These are phyloP conservation scores for Drosophila suboccidentalis DNA, from an alignment of 2,888 invertebrate species.

Conservation along the genomic window DNA sequence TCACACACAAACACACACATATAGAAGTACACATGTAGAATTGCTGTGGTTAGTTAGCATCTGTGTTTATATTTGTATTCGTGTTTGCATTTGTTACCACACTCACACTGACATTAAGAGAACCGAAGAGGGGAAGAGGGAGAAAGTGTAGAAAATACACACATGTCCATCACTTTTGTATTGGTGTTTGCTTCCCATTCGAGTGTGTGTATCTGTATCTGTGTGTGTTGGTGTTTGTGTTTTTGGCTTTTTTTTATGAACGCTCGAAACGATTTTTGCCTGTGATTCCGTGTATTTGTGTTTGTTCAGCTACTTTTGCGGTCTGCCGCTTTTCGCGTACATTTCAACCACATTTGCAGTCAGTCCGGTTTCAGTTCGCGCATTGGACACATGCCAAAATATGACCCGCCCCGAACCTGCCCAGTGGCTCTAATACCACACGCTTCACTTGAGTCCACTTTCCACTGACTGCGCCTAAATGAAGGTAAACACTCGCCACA, in stretches of 20 bases:
- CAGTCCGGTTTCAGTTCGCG: slow-evolving; percentile 58
- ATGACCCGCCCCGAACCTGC: neutral
- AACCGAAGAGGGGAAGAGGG: neutral
- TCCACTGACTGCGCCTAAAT: slow-evolving; percentile 45
- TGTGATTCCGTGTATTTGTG: slow-evolving; percentile 67
- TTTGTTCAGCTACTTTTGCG: slow-evolving; percentile 84
- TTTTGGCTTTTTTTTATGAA: slow-evolving; percentile 33
- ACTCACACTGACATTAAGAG: slow-evolving; percentile 34
- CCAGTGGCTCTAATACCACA: slow-evolving; percentile 35
- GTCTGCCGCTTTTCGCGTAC: slow-evolving; percentile 81
- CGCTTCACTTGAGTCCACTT: slow-evolving; percentile 58
- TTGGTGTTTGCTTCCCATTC: slow-evolving; percentile 53
- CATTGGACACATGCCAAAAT: slow-evolving; percentile 73
- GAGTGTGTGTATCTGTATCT: slow-evolving; percentile 8
- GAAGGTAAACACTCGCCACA: slow-evolving; percentile 53
- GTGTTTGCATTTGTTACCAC: slow-evolving; percentile 71
- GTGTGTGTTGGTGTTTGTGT: slow-evolving; percentile 18
- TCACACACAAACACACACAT: slow-evolving; percentile 14
- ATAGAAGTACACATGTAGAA: slow-evolving; percentile 23
- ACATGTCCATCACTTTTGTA: slow-evolving; percentile 63
- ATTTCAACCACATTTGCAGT: slow-evolving; percentile 79
- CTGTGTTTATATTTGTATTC: slow-evolving; percentile 80
- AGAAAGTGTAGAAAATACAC: slow-evolving; percentile 17
- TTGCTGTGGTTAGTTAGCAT: slow-evolving; percentile 80
- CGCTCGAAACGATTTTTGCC: slow-evolving; percentile 65